Evolutionary conservation across 2,888 invertebrate genomes (phyloP), one percentile per base, ranked within the genome.

Genomic region (Caprella mutica): DNA sequence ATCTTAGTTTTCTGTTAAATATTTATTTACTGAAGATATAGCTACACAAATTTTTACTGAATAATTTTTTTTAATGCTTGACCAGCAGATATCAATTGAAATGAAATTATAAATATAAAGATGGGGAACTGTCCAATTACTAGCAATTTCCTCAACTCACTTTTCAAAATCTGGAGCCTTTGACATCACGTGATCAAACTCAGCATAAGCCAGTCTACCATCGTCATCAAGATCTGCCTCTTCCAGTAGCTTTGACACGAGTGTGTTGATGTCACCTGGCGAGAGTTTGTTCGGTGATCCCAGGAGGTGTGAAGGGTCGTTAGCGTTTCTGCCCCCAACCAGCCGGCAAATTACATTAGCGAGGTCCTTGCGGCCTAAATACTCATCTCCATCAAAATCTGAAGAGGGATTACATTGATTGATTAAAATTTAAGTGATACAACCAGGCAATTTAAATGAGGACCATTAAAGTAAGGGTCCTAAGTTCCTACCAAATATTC

Each of bases 181-280:
- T 67, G 92, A 89, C 69, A 93, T 88, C 58, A 92, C 89, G 72
- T 93, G 92, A 72, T 94, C 93, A 77, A 94, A 94, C 75, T 94
- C 94, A 1, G 91, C 90, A 76, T 88, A 92, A 2, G 91, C 91
- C 33, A 94, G 74, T 56, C 88, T 86, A 27, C 89, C 88, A 72
- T 94, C 93, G 70, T 92, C 91, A 75, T 94, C 94, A 63, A 94
- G 74, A 74, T 94, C 93, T 0, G 92, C 91, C 73, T 94, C 93
- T 68, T 88, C 87, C 24, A 93, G 77, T 56, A 93, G 82, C 78
- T 86, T 85, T 69, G 55, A 33, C 14, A 65, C 56, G 42, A 65
- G 44, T 27, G 21, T 29, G 48, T 48, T 30, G 19, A 48, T 24
- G 26, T 48, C 48, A 17, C 29, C 29, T 12, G 29, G 17, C 19